phyloP scores from a whole-genome alignment of 1,140 invertebrate genomes.

The Pygmarrhopalites habei region DNA sequence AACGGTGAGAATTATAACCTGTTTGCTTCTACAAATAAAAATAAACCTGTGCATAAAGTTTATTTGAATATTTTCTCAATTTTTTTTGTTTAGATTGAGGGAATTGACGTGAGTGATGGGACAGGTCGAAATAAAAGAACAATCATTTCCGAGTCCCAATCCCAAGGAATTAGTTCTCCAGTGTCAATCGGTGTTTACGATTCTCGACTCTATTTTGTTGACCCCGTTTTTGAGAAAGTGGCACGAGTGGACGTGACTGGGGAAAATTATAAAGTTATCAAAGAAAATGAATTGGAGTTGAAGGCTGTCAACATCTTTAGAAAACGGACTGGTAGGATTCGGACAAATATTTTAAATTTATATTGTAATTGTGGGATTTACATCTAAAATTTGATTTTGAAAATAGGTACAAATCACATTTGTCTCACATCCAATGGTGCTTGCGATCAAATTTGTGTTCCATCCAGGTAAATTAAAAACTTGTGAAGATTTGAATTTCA shows the following conservation, averaged over 20 bases:
- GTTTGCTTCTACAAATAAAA: not conserved
- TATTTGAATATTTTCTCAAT: no score
- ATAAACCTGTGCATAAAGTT: not conserved
- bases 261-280: constrained; percentile 64
- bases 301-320: constrained; percentile 81
- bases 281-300: constrained; percentile 80
- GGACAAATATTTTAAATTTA: no score
- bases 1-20: constrained; percentile 54
- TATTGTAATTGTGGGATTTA: no score
- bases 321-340: constrained; percentile 61
- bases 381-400: constrained; percentile 22
- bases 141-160: constrained; percentile 64
- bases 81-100: constrained; percentile 52
- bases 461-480: no score
- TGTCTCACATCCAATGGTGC: constrained; percentile 80
- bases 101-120: constrained; percentile 64
- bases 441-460: constrained; percentile 89
- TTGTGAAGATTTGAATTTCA: no score
- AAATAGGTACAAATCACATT: constrained; percentile 63
- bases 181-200: constrained; percentile 77
- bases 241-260: constrained; percentile 76
- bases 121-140: constrained; percentile 52
- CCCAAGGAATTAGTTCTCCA: no score
- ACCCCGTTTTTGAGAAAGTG: constrained; percentile 82
- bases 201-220: constrained; percentile 76